Evolutionary conservation across 2,113 vertebrate genomes (phyloP).

Genomic region (Tragelaphus buxtoni): DNA sequence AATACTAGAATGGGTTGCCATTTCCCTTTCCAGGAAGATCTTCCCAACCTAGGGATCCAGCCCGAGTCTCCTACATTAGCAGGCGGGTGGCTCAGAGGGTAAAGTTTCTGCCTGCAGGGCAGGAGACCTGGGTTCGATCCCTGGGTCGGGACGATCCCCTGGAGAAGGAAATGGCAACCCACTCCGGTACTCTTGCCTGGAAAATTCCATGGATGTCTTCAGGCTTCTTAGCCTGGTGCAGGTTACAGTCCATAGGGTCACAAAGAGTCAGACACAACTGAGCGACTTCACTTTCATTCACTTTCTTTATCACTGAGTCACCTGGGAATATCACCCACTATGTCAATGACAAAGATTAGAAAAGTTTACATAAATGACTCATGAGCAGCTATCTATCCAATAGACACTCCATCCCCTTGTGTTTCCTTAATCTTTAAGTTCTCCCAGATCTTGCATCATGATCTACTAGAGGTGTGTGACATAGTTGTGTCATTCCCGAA

Average conservation of each 20-base stretch:
- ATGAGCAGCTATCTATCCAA: not conserved
- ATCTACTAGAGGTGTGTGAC: not conserved
- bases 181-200: not conserved
- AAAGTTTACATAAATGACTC: not conserved
- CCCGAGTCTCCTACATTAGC: not conserved
- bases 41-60: not conserved
- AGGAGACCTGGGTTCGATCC: not conserved
- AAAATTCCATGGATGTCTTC: not conserved
- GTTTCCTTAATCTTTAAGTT: not conserved
- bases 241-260: not conserved
- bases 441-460: not conserved
- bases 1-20: not conserved
- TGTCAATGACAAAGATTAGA: not conserved
- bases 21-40: not conserved
- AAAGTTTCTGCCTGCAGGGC: not conserved
- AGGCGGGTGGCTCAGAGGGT: not conserved
- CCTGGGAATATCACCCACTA: not conserved
- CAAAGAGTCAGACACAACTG: too few species aligned
- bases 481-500: not conserved
- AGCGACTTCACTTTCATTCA: not conserved
- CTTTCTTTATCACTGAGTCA: not conserved
- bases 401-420: not conserved
- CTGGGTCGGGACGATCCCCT: not conserved
- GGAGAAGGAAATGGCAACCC: not conserved
- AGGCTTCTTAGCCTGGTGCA: not conserved